These are phyloP conservation scores for Ips nitidus DNA, from an alignment of 1,140 invertebrate genomes.

Conservation along the genomic window DNA sequence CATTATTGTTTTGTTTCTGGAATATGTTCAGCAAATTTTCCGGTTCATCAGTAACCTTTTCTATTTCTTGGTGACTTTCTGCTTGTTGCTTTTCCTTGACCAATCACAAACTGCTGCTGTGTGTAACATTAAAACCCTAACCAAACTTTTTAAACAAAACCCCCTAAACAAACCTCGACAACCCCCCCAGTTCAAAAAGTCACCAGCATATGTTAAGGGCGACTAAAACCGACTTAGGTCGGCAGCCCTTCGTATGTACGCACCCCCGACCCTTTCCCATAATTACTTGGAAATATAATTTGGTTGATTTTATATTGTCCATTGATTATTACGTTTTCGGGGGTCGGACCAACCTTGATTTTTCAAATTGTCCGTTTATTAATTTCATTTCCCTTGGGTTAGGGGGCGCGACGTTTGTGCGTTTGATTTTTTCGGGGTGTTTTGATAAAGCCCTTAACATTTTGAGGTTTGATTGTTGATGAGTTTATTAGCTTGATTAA, in stretches of 20 bases:
- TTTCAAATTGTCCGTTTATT: conserved; percentile 36
- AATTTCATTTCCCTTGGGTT: conserved; percentile 28
- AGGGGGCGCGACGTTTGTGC: conserved; percentile 4
- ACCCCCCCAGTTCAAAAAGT: background rate
- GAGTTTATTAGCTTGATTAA: too few relatives aligned
- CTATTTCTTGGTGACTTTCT: too few relatives aligned
- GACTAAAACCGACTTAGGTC: conserved; percentile 22
- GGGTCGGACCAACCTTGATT: conserved; percentile 31
- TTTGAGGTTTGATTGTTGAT: too few relatives aligned
- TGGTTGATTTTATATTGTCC: conserved; percentile 36
- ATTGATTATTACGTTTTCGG: conserved; percentile 32
- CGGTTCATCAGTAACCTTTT: too few relatives aligned
- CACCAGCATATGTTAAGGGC: conserved; percentile 19
- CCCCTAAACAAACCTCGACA: background rate
- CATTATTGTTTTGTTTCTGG: too few relatives aligned
- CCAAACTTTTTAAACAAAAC: background rate
- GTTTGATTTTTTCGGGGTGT: background rate
- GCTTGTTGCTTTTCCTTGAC: too few relatives aligned
- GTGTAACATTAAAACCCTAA: background rate
- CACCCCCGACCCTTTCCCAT: conserved; percentile 21
- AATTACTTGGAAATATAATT: conserved; percentile 35
- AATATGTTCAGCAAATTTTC: too few relatives aligned
- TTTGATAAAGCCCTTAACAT: background rate
- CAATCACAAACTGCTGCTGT: too few relatives aligned
- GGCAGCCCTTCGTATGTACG: conserved; percentile 2